phyloP scores from a whole-genome alignment of 2,113 vertebrate species.

The Macquaria ambigua region DNA sequence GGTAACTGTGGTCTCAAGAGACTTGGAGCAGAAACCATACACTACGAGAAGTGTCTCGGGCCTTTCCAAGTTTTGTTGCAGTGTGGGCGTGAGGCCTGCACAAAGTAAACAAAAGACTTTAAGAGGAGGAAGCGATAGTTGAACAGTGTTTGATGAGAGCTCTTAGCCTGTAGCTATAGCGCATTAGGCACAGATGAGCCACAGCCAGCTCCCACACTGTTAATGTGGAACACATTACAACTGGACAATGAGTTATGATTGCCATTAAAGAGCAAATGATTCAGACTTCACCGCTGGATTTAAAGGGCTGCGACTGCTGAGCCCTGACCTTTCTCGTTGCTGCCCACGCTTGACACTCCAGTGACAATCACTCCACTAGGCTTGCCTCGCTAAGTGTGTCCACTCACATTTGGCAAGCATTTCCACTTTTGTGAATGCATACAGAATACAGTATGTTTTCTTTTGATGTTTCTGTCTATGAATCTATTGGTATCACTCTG shows the following conservation, averaged over 20 bases:
- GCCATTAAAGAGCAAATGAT: constrained; percentile 84
- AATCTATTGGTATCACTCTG: constrained; percentile 8
- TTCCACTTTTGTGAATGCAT: background rate
- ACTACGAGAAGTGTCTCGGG: constrained; percentile 39
- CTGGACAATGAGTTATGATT: constrained; percentile 84
- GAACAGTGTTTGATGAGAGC: constrained; percentile 81
- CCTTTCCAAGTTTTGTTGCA: constrained; percentile 61
- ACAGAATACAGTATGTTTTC: constrained; percentile 3
- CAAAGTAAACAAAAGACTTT: constrained; percentile 79
- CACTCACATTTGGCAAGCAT: constrained; percentile 19
- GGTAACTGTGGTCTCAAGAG: constrained; percentile 58
- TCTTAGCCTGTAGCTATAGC: constrained; percentile 80
- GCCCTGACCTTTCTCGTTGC: constrained; percentile 66
- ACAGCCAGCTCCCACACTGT: constrained; percentile 80
- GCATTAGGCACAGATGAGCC: constrained; percentile 83
- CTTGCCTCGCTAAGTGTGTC: constrained; percentile 12
- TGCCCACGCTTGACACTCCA: constrained; percentile 52
- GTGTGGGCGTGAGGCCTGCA: constrained; percentile 64
- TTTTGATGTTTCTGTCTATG: constrained; percentile 18
- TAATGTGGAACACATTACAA: constrained; percentile 82
- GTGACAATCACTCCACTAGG: constrained; percentile 49
- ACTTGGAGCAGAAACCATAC: constrained; percentile 37
- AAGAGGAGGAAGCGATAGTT: constrained; percentile 74
- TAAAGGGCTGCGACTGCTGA: constrained; percentile 66
- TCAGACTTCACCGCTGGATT: constrained; percentile 82